phyloP scores from a whole-genome alignment of 2,113 vertebrate species.

The Chaenocephalus aceratus region DNA sequence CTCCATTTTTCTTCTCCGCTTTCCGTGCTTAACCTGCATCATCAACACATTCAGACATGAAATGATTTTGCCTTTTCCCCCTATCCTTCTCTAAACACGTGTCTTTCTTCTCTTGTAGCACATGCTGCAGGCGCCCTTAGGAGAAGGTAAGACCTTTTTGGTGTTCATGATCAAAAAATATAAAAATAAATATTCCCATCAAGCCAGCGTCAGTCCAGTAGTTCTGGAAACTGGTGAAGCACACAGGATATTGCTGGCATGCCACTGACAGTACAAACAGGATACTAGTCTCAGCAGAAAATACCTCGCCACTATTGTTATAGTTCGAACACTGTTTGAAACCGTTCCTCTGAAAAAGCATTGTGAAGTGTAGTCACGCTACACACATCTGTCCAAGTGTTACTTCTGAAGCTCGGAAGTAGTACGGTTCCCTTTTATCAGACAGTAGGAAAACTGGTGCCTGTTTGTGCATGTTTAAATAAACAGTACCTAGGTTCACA shows the following conservation, averaged over 20 bases:
- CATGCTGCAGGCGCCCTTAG: constrained; percentile 26
- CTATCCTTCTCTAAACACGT: constrained; percentile 6
- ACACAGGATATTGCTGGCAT: constrained; percentile 58
- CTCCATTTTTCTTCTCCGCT: not conserved
- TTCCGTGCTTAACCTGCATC: not conserved
- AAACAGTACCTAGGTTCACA: not conserved
- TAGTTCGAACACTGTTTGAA: constrained; percentile 6
- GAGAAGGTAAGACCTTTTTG: constrained; percentile 47
- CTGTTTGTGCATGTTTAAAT: constrained; percentile 1
- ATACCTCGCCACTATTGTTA: constrained; percentile 28
- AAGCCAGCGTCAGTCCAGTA: not conserved
- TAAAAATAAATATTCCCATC: too few species aligned
- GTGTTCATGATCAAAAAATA: constrained; percentile 11
- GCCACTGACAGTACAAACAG: constrained; percentile 38
- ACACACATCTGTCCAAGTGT: not conserved
- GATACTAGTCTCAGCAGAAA: constrained; percentile 34
- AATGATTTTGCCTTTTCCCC: not conserved
- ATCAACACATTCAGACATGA: constrained; percentile 17
- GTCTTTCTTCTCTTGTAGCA: constrained; percentile 29
- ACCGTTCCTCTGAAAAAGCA: not conserved
- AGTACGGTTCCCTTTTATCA: not conserved
- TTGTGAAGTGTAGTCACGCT: not conserved
- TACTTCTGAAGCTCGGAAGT: not conserved
- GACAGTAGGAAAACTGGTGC: not conserved
- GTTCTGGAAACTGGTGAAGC: constrained; percentile 22